phyloP scores from a whole-genome alignment of 1,140 invertebrate species.

The Bathynomus jamesi region DNA sequence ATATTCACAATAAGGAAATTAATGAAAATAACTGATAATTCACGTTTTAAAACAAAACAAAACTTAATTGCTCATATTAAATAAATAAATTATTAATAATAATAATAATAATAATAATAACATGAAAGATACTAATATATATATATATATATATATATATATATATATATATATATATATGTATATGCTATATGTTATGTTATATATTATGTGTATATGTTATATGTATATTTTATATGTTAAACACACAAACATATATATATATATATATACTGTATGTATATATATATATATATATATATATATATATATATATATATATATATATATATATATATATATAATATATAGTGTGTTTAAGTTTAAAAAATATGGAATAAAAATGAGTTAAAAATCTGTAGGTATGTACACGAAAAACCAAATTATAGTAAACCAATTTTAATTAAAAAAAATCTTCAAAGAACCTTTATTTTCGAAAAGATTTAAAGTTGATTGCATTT shows the following conservation, averaged over 20 bases:
- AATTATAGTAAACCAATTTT: too few relatives aligned
- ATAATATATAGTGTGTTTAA: too few relatives aligned
- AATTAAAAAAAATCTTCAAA: too few relatives aligned
- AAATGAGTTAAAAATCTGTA: too few relatives aligned
- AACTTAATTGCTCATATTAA: too few relatives aligned
- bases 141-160: neutral
- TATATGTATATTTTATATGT: neutral
- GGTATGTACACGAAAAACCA: too few relatives aligned
- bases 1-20: too few relatives aligned
- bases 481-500: too few relatives aligned
- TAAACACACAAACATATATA: neutral
- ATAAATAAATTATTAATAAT: neutral
- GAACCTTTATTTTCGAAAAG: too few relatives aligned
- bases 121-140: neutral
- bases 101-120: neutral
- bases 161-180: neutral
- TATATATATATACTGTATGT: neutral
- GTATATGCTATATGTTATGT: neutral
- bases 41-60: too few relatives aligned
- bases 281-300: neutral
- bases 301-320: neutral
- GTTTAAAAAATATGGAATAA: too few relatives aligned
- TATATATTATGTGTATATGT: neutral
- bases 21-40: too few relatives aligned
- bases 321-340: neutral